phyloP scores from a whole-genome alignment of 2,797 vertebrate species.

The Linurgus olivaceus region DNA sequence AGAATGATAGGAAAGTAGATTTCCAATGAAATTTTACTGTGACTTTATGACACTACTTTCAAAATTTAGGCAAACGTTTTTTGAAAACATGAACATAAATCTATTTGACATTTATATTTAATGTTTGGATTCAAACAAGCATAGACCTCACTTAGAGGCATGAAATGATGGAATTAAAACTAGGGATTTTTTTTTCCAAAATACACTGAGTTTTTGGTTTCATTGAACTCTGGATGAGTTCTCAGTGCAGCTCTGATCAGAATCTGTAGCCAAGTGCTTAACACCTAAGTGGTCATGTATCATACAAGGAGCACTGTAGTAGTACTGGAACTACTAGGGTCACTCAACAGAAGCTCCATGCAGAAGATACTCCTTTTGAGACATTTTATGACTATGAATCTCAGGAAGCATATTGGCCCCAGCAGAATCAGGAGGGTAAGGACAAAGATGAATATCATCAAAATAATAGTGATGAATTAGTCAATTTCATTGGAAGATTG shows the following conservation, averaged over 20 bases:
- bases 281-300: neutral
- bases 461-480: conserved; percentile 64
- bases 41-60: neutral
- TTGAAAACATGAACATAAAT: neutral
- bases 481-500: conserved; percentile 57
- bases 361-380: neutral
- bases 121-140: neutral
- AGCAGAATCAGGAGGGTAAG: neutral
- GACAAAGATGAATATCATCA: neutral
- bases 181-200: neutral
- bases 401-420: neutral
- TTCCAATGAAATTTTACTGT: neutral
- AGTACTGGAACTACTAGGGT: neutral
- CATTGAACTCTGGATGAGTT: neutral
- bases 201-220: neutral
- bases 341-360: neutral
- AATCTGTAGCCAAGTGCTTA: neutral
- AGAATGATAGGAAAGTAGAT: neutral
- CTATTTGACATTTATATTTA: neutral
- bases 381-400: neutral
- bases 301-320: neutral
- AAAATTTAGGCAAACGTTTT: neutral
- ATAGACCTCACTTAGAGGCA: neutral
- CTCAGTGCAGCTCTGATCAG: neutral
- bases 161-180: neutral